Percentiles rank a stretch among this genome's conserved stretches.
These are phyloP conservation scores for Drosophila rellima DNA, from an alignment of 2,888 invertebrate species.

Conservation along the genomic window DNA sequence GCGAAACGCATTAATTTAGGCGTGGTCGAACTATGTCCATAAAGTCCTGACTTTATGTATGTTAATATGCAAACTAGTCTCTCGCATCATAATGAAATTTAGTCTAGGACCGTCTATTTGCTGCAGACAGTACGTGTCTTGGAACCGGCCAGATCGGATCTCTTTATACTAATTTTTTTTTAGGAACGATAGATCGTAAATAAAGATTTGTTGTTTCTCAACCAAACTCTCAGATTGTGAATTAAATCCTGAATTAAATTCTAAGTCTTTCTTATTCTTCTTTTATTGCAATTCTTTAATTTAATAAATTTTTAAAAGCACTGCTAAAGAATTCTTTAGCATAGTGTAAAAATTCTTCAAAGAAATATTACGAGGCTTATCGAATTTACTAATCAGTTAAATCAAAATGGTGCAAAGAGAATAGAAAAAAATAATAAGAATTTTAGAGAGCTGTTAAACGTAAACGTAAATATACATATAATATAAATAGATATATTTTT, in stretches of 20 bases:
- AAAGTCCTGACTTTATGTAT: background rate
- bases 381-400: background rate
- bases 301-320: background rate
- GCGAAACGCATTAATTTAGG: background rate
- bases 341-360: background rate
- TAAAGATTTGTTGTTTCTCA: no score
- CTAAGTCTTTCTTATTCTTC: background rate
- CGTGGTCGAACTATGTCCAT: background rate
- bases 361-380: background rate
- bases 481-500: conserved; percentile 4
- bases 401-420: conserved; percentile 25
- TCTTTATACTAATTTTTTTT: background rate
- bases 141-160: background rate
- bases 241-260: no score
- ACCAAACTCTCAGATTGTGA: no score
- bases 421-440: background rate
- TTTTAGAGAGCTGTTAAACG: conserved; percentile 3
- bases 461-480: no score
- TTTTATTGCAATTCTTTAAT: background rate
- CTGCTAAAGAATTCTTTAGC: background rate
- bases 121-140: background rate
- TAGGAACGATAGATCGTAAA: no score
- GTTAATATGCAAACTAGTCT: background rate
- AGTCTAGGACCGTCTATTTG: background rate
- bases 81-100: background rate